Base-by-base conservation (phyloP, 2,888 invertebrate species). In the Scelioninae gen. 2 region DNA sequence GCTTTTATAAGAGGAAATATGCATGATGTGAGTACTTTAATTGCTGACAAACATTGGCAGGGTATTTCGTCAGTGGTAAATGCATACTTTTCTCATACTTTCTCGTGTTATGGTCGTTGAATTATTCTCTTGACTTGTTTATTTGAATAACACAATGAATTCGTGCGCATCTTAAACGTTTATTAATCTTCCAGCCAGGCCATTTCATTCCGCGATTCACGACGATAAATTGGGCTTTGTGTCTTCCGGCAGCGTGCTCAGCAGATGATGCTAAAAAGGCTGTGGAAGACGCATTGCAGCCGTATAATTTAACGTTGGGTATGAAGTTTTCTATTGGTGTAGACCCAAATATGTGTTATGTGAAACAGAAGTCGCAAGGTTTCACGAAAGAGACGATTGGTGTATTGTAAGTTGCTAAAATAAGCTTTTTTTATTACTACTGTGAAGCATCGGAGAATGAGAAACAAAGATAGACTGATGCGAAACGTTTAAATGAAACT, bases 161-260 rank as follows among this genome's bases (percentile, higher is more conserved):
- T 37, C 2, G 10, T 9, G 53, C 33, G 46, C 16, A 22, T 28
- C 33, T 63, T 46, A 45, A 70, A 63, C 37, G 39, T 65, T 65
- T 70, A 46, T 58, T 60, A 45, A 41, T 63, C 72, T 83, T 86
- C 65, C 86, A 93, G 92, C 91, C 92, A 81, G 91, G 90, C 84
- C 92, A 93, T 87, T 92, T 92, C 85, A 89, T 91, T 83, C 92
- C 92, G 60, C 90, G 90, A 80, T 92, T 92, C 85, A 90, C 91
- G 18, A 90, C 91, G 74, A 87, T 90, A 76, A 91, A 91, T 80
- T 92, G 92, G 92, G 92, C 91, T 0, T 84, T 92, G 15, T 93
- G 92, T 81, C 87, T 92, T 48, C 92, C 92, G 0, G 88, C 90
- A 2, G 89, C 89, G 7, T 92, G 92, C 81, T 87, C 88, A 15